phyloP scores from a whole-genome alignment of 2,797 vertebrate genomes.

The Pempheris klunzingeri region DNA sequence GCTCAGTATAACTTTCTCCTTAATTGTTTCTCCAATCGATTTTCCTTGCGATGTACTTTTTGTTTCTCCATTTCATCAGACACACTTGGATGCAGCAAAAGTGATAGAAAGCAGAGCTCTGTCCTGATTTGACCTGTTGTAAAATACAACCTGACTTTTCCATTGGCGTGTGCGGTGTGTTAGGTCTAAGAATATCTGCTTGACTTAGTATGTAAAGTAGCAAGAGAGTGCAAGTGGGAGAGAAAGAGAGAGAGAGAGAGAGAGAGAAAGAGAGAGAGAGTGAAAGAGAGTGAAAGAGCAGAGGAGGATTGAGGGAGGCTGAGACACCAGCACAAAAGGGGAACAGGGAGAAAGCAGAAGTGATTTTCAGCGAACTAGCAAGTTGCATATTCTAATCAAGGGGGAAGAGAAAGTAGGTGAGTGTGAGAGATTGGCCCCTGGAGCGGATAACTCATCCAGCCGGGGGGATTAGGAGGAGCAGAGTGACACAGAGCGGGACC shows the following conservation, averaged over 20 bases:
- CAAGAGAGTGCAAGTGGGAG: slow-evolving; percentile 60
- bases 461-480: slow-evolving; percentile 44
- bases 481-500: slow-evolving; percentile 53
- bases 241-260: slow-evolving; percentile 34
- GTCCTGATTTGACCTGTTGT: slow-evolving; percentile 10
- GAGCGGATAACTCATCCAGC: slow-evolving; percentile 4
- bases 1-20: background rate
- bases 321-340: slow-evolving; percentile 52
- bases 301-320: slow-evolving; percentile 58
- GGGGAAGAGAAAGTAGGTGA: slow-evolving; percentile 63
- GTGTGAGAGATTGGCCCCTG: slow-evolving; percentile 10
- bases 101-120: background rate
- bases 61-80: background rate
- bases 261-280: slow-evolving; percentile 30
- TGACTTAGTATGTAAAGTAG: slow-evolving; percentile 65
- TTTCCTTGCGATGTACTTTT: background rate
- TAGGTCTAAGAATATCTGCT: slow-evolving; percentile 63
- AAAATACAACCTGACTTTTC: slow-evolving; percentile 11
- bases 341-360: slow-evolving; percentile 71
- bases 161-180: slow-evolving; percentile 36
- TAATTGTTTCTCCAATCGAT: background rate
- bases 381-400: slow-evolving; percentile 59
- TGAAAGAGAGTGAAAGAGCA: slow-evolving; percentile 28
- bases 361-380: slow-evolving; percentile 58
- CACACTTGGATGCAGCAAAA: background rate